A percentile compares a stretch with the other conserved stretches of the same genome.
Conservation (phyloP, 2,113 vertebrate species). For the Isurus oxyrinchus region DNA sequence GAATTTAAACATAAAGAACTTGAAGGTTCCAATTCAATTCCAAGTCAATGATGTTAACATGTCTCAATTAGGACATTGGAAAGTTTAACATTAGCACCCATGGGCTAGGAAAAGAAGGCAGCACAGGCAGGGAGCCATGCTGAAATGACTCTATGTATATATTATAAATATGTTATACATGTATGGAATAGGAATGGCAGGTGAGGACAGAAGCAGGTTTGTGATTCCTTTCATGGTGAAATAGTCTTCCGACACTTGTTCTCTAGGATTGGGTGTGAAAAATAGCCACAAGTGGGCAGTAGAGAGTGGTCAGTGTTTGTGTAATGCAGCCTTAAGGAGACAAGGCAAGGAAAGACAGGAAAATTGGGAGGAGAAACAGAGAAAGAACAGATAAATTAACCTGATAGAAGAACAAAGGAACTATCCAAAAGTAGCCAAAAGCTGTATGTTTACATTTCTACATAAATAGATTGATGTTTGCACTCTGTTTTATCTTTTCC, state of each 20-base stretch:
- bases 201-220: neutral
- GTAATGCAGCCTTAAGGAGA: neutral
- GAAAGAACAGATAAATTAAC: neutral
- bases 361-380: neutral
- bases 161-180: neutral
- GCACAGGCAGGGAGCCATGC: neutral
- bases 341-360: neutral
- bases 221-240: too few relatives aligned
- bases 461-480: neutral
- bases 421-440: neutral
- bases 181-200: neutral
- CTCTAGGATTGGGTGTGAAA: neutral
- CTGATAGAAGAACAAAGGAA: neutral
- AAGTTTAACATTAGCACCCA: neutral
- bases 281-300: neutral
- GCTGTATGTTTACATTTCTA: neutral
- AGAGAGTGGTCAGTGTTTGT: neutral
- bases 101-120: neutral
- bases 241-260: neutral
- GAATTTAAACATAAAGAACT: neutral
- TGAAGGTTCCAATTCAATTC: neutral
- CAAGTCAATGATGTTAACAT: neutral
- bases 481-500: neutral
- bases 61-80: neutral
- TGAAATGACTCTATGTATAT: neutral